These are phyloP conservation scores for Phortica variegata DNA, from an alignment of 1,140 invertebrate genomes.

Conservation along the genomic window DNA sequence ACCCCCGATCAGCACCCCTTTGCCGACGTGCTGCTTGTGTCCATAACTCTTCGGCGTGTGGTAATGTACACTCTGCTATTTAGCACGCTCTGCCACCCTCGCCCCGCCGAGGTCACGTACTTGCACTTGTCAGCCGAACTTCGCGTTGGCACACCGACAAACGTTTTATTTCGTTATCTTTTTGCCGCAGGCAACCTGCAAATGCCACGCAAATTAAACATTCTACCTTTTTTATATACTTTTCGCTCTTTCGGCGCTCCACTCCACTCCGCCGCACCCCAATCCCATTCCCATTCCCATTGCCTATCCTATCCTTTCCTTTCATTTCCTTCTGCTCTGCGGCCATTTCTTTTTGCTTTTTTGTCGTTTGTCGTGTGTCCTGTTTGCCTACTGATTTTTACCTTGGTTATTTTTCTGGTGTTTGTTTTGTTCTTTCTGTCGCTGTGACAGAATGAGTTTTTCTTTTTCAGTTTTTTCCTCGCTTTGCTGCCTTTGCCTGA, in stretches of 20 bases:
- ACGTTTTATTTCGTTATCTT: slow-evolving; percentile 55
- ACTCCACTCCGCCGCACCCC: too few species aligned
- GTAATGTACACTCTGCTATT: neutral
- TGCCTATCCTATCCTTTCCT: too few species aligned
- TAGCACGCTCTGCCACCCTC: neutral
- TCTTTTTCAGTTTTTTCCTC: slow-evolving; percentile 20
- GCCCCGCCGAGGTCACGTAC: neutral
- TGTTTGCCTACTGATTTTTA: slow-evolving; percentile 40
- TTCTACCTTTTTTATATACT: slow-evolving; percentile 47
- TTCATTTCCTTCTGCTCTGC: neutral
- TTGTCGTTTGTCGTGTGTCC: slow-evolving; percentile 11
- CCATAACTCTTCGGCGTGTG: neutral
- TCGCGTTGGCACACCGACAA: slow-evolving; percentile 30
- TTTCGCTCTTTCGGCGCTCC: neutral
- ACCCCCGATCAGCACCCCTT: too few species aligned
- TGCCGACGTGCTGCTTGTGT: too few species aligned
- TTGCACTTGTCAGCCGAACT: neutral
- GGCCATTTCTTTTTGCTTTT: neutral
- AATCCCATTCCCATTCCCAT: too few species aligned
- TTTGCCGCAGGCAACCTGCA: slow-evolving; percentile 55
- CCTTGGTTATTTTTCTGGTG: slow-evolving; percentile 16
- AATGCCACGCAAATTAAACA: slow-evolving; percentile 56
- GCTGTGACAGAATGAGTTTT: slow-evolving; percentile 40
- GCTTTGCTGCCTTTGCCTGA: neutral
- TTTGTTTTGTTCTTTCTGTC: slow-evolving; percentile 38